phyloP scores from a whole-genome alignment of 2,888 invertebrate species.

The Horisme vitalbata region DNA sequence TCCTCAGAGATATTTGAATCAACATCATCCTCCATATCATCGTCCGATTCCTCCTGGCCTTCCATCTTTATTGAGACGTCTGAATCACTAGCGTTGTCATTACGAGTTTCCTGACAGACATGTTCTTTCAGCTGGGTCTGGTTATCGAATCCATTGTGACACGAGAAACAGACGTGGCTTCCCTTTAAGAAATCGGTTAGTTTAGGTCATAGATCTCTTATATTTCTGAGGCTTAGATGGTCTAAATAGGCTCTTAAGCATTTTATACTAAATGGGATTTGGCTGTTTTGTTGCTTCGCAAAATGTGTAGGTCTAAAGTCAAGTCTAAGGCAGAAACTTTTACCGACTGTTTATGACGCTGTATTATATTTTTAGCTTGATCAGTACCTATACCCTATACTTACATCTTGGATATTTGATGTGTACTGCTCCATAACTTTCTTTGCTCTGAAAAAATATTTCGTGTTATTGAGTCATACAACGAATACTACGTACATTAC shows the following conservation, averaged over 20 bases:
- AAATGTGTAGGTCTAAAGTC: too few relatives aligned
- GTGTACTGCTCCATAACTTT: conserved; percentile 58
- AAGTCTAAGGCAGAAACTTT: too few relatives aligned
- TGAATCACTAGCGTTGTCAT: conserved; percentile 41
- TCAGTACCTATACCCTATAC: too few relatives aligned
- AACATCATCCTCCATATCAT: conserved; percentile 43
- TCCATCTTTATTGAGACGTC: conserved; percentile 48
- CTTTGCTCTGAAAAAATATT: conserved; percentile 54
- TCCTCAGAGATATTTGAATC: conserved; percentile 54
- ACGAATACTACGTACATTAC: too few relatives aligned
- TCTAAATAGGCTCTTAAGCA: too few relatives aligned
- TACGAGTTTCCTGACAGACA: conserved; percentile 26
- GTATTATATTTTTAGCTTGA: too few relatives aligned
- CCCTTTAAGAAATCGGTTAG: too few relatives aligned
- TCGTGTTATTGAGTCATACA: neutral
- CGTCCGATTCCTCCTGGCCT: conserved; percentile 28
- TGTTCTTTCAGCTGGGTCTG: conserved; percentile 33
- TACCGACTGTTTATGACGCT: too few relatives aligned
- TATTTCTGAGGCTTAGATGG: too few relatives aligned
- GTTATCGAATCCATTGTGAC: conserved; percentile 25
- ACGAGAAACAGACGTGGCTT: conserved; percentile 16
- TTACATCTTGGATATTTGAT: conserved; percentile 40
- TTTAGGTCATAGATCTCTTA: too few relatives aligned
- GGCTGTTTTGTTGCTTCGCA: too few relatives aligned
- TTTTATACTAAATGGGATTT: too few relatives aligned